Evolutionary conservation across 2,888 invertebrate species (phyloP), one percentile per base, ranked within the genome.

Genomic region (Graphium colonna): DNA sequence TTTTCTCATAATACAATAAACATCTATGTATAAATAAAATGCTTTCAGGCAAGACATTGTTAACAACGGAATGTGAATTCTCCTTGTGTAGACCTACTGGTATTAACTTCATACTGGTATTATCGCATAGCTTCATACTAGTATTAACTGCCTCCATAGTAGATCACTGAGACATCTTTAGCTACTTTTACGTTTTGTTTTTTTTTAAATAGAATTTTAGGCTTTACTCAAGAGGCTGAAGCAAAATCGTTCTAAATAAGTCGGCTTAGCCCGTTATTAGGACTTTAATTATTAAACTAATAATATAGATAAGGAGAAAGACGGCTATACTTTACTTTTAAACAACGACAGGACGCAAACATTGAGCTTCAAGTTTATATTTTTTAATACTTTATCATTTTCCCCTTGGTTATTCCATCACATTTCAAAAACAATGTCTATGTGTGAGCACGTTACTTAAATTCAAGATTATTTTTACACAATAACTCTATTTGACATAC

Each of bases 21-120:
- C 9, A 26, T 42, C 33, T 36, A 52, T n/a, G n/a, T n/a, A n/a
- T n/a, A 52, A 12, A 47, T 18, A 28, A 51, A 55, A 51, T 52
- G 49, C 56, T 50, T 33, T 17, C 3, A 12, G 49, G 51, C 47
- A 51, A 51, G 51, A 51, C 10, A 48, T 49, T 18, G 38, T 33
- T 39, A 48, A 10, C 21, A 38, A 16, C 31, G 47, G 42, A 55
- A 55, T 51, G 40, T 48, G 26, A 42, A 33, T 26, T 45, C 7
- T 39, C 41, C 9, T 44, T 26, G 17, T 36, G 21, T 52, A 47
- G 41, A 47, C 42, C 41, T 26, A 43, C 38, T 12, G 12, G 47
- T 42, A 9, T 18, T 15, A 40, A 12, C n/a, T n/a, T n/a, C n/a
- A n/a, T n/a, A n/a, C n/a, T n/a, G n/a, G n/a, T n/a, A n/a, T n/a